These are phyloP conservation scores for Corythaixoides concolor DNA, from an alignment of 2,113 vertebrate genomes.

Conservation along the genomic window DNA sequence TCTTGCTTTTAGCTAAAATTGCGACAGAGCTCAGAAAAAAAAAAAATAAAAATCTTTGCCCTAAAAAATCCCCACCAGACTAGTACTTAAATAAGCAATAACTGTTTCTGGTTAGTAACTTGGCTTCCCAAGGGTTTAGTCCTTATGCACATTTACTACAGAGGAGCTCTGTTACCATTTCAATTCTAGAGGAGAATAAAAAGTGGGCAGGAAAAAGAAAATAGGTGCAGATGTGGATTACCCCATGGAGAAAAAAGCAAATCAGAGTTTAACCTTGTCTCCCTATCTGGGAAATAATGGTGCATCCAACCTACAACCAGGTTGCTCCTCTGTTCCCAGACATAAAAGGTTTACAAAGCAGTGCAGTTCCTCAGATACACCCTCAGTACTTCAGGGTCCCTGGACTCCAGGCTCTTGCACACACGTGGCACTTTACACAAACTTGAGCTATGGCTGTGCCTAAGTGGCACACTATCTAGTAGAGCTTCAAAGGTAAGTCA, in stretches of 20 bases:
- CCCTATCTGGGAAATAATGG: not conserved
- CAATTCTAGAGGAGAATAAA: not conserved
- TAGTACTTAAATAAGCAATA: not conserved
- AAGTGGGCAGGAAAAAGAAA: not conserved
- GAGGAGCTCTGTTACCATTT: not conserved
- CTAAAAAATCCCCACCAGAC: not conserved
- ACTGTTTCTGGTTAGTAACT: not conserved
- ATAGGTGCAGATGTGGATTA: not conserved
- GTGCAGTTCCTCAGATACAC: not conserved
- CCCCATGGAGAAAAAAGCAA: not conserved
- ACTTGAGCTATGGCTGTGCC: not conserved
- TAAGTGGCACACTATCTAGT: not conserved
- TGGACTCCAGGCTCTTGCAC: not conserved
- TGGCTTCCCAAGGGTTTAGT: not conserved
- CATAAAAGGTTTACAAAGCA: not conserved
- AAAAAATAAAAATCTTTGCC: not conserved
- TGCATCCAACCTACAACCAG: not conserved
- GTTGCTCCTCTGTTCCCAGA: not conserved
- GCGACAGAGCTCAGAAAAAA: not conserved
- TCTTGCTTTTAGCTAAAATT: not conserved
- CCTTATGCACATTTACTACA: not conserved
- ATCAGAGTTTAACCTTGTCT: not conserved
- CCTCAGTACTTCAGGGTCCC: not conserved
- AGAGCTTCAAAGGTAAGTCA: not conserved
- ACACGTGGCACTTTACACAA: not conserved